phyloP scores from a whole-genome alignment of 2,113 vertebrate species.

The Eurystomus gularis region DNA sequence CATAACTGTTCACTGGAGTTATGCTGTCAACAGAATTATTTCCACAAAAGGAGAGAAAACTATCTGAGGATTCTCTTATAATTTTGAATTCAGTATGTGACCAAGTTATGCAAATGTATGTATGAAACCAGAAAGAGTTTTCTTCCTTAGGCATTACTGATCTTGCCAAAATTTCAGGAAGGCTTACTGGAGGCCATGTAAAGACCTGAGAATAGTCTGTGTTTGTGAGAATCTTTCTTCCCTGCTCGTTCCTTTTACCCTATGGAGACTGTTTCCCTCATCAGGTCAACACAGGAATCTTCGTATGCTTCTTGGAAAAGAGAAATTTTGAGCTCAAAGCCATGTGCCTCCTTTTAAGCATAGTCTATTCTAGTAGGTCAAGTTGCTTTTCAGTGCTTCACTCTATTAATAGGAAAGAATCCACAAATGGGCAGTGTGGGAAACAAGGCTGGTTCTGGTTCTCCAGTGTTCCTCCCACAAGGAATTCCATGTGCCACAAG shows the following conservation, averaged over 20 bases:
- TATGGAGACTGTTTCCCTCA: background rate
- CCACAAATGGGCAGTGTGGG: constrained; percentile 2
- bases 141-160: background rate
- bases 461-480: background rate
- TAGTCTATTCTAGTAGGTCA: background rate
- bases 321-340: background rate
- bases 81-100: background rate
- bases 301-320: background rate
- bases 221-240: background rate
- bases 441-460: constrained; percentile 10
- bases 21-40: background rate
- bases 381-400: background rate
- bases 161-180: background rate
- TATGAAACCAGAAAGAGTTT: background rate
- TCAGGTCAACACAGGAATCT: background rate
- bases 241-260: background rate
- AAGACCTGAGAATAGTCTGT: background rate
- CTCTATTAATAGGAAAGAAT: constrained; percentile 31
- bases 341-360: background rate
- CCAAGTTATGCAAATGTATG: fast-evolving
- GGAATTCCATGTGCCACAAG: background rate
- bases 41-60: background rate
- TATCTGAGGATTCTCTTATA: background rate
- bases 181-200: background rate
- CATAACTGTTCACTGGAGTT: background rate